phyloP scores from a whole-genome alignment of 2,113 vertebrate species.

The Parotia lawesii region DNA sequence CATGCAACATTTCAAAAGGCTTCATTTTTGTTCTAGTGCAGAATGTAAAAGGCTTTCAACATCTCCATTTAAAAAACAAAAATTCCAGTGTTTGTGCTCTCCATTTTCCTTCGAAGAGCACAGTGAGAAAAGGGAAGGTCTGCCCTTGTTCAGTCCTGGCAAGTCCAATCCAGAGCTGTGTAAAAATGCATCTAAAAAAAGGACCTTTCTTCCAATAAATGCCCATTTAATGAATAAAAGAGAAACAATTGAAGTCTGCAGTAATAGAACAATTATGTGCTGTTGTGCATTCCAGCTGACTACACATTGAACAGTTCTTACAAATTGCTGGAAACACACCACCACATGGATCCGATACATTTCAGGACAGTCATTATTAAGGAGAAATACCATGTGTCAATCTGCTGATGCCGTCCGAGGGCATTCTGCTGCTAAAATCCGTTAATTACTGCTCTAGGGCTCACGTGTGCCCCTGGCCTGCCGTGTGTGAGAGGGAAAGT shows the following conservation, averaged over 20 bases:
- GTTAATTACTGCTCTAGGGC: conserved; percentile 38
- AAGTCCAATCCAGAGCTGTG: conserved; percentile 47
- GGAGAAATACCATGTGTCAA: conserved; percentile 54
- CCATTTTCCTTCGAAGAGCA: conserved; percentile 32
- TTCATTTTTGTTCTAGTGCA: not conserved
- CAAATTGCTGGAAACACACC: conserved; percentile 39
- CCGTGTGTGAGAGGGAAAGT: not conserved
- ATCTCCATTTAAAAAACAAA: conserved; percentile 24
- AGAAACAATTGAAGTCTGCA: conserved; percentile 58
- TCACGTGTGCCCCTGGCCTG: not conserved
- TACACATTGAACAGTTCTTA: conserved; percentile 26
- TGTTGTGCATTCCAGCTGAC: conserved; percentile 50
- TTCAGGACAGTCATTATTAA: conserved; percentile 12
- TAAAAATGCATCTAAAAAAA: conserved; percentile 62
- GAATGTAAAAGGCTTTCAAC: conserved; percentile 53
- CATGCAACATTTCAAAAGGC: conserved; percentile 23
- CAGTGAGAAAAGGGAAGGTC: conserved; percentile 32
- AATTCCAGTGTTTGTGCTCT: conserved; percentile 1
- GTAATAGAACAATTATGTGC: conserved; percentile 49
- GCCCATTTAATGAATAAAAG: conserved; percentile 60
- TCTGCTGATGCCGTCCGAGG: not conserved
- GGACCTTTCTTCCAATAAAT: conserved; percentile 59
- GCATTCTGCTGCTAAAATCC: conserved; percentile 36
- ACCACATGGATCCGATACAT: not conserved
- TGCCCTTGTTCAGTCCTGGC: conserved; percentile 44